phyloP scores from a whole-genome alignment of 2,113 vertebrate species.

The Amazona vittata region DNA sequence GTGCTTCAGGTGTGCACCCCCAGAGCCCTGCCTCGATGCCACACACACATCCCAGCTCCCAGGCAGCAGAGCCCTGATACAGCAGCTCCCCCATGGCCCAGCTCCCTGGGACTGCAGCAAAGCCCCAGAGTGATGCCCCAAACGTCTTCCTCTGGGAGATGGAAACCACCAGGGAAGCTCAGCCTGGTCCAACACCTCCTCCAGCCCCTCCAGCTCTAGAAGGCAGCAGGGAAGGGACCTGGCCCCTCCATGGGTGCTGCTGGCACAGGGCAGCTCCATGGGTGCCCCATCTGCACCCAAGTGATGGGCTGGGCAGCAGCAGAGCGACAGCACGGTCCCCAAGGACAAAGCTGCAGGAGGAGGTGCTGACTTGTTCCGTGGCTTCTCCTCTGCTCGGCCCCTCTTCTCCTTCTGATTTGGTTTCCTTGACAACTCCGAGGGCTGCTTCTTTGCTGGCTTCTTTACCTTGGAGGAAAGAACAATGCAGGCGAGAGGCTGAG shows the following conservation, averaged over 20 bases:
- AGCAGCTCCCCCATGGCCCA: not conserved
- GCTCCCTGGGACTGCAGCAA: not conserved
- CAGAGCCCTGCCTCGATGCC: not conserved
- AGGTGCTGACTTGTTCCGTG: constrained; percentile 80
- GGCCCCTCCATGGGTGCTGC: not conserved
- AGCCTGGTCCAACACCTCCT: not conserved
- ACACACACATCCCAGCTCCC: not conserved
- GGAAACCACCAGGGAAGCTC: not conserved
- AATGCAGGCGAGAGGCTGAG: not conserved
- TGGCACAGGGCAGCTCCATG: not conserved
- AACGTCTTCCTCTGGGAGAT: rapidly evolving
- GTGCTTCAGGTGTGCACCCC: rapidly evolving
- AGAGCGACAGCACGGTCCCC: not conserved
- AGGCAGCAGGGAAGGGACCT: not conserved
- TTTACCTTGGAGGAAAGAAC: constrained; percentile 77
- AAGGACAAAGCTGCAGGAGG: not conserved
- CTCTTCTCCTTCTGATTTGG: constrained; percentile 86
- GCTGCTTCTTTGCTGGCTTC: constrained; percentile 80
- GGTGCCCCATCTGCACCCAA: not conserved
- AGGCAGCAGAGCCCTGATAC: not conserved
- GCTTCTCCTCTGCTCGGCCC: constrained; percentile 84
- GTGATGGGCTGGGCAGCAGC: not conserved
- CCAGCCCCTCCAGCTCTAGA: not conserved
- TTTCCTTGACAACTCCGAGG: constrained; percentile 82
- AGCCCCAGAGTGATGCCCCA: not conserved